These are phyloP conservation scores for Hyposoter didymator DNA, from an alignment of 2,888 invertebrate species.

Conservation along the genomic window DNA sequence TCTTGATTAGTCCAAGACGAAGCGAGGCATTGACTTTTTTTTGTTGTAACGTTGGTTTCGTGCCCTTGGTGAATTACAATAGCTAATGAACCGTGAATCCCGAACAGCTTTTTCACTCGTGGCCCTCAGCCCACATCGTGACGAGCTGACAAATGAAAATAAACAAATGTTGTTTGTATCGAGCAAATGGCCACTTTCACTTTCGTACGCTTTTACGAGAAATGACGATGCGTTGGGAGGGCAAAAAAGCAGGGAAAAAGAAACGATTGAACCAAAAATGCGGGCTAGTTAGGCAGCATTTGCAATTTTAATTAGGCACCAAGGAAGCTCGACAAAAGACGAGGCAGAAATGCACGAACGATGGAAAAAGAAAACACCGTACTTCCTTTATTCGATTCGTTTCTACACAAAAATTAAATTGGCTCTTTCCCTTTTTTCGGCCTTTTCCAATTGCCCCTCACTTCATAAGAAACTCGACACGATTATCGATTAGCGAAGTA, in stretches of 20 bases:
- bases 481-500: conserved; percentile 64
- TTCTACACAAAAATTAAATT: conserved; percentile 38
- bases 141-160: conserved; percentile 78
- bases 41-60: conserved; percentile 6
- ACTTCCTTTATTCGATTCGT: conserved; percentile 34
- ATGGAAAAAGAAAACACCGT: conserved; percentile 13
- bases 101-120: conserved; percentile 67
- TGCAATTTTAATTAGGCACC: conserved; percentile 81
- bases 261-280: conserved; percentile 69
- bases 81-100: conserved; percentile 83
- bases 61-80: conserved; percentile 81
- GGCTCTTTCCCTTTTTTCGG: not conserved
- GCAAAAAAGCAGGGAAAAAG: conserved; percentile 2
- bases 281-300: conserved; percentile 80
- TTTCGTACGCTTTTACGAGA: conserved; percentile 74
- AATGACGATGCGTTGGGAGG: conserved; percentile 34
- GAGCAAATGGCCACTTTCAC: conserved; percentile 77
- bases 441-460: not conserved
- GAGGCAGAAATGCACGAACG: not conserved
- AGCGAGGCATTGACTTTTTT: conserved; percentile 35
- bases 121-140: conserved; percentile 41
- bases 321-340: conserved; percentile 8
- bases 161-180: conserved; percentile 82
- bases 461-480: conserved; percentile 39
- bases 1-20: conserved; percentile 80